phyloP scores from a whole-genome alignment of 2,888 invertebrate genomes.

The Junonia oenone region DNA sequence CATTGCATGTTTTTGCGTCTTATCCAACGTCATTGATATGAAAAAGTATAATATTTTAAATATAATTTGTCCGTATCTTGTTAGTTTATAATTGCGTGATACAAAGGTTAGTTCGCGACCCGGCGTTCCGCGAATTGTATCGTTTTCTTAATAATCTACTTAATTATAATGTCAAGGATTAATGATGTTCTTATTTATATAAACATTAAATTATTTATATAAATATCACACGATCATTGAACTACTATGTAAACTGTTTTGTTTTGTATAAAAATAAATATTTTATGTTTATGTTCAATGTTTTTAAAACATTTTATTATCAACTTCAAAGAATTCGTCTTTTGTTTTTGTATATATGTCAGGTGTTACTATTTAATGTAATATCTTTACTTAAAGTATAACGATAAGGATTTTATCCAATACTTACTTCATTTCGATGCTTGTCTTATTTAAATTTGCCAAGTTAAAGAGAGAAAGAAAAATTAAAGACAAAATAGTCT shows the following conservation, averaged over 20 bases:
- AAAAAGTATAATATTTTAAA: neutral
- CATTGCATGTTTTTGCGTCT: neutral
- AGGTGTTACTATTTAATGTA: no score
- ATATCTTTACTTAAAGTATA: no score
- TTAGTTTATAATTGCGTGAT: slow-evolving; percentile 2
- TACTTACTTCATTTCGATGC: no score
- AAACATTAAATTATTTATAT: no score
- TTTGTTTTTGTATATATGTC: no score
- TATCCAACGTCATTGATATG: neutral
- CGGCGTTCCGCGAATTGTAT: slow-evolving; percentile 18
- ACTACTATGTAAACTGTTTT: neutral
- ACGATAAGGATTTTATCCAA: no score
- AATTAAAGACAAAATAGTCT: no score
- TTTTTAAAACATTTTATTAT: no score
- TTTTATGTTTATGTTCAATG: neutral
- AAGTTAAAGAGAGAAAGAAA: no score
- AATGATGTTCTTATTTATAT: neutral
- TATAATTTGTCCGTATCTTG: neutral
- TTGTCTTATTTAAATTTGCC: no score
- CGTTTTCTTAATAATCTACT: slow-evolving; percentile 14
- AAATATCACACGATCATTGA: neutral
- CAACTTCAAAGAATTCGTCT: no score
- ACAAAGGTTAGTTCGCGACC: slow-evolving; percentile 16
- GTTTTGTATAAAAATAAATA: no score
- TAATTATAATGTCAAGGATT: slow-evolving; percentile 1